A percentile compares a stretch with the other conserved stretches of the same genome.
phyloP scores from a whole-genome alignment of 30 jellyfish, hydroid and myxozoan species.

The Turritopsis rubra region DNA sequence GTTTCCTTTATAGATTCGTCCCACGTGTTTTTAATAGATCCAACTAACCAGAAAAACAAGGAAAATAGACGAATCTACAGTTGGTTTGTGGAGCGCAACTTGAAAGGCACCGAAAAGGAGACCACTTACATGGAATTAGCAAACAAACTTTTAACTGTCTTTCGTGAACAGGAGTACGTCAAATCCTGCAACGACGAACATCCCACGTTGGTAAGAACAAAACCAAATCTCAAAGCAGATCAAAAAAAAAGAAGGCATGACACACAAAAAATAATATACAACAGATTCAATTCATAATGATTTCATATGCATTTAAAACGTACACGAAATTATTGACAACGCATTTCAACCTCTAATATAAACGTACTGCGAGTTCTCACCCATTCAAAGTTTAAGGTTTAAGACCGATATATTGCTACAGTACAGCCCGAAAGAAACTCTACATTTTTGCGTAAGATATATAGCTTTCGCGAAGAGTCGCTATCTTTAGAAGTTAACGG shows the following conservation, averaged over 20 bases:
- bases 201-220: constrained; percentile 30
- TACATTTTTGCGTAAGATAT: too few relatives aligned
- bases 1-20: not conserved
- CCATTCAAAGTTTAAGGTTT: too few relatives aligned
- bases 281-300: not conserved
- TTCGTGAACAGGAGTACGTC: constrained; percentile 16
- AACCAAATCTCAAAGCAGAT: not conserved
- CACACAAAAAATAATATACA: not conserved
- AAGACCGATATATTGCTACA: too few relatives aligned
- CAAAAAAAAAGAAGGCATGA: not conserved
- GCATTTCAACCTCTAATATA: too few relatives aligned
- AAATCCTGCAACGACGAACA: constrained; percentile 19
- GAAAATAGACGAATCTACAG: constrained; percentile 17
- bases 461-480: too few relatives aligned
- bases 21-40: constrained; percentile 9
- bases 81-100: constrained; percentile 14
- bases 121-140: constrained; percentile 28
- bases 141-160: not conserved
- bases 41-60: constrained; percentile 2
- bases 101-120: constrained; percentile 16
- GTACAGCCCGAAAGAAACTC: too few relatives aligned
- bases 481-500: too few relatives aligned
- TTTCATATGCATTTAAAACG: too few relatives aligned
- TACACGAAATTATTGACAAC: too few relatives aligned
- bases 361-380: too few relatives aligned